Base-by-base conservation (phyloP, 1,140 invertebrate genomes). In the Rhopalosiphum maidis region DNA sequence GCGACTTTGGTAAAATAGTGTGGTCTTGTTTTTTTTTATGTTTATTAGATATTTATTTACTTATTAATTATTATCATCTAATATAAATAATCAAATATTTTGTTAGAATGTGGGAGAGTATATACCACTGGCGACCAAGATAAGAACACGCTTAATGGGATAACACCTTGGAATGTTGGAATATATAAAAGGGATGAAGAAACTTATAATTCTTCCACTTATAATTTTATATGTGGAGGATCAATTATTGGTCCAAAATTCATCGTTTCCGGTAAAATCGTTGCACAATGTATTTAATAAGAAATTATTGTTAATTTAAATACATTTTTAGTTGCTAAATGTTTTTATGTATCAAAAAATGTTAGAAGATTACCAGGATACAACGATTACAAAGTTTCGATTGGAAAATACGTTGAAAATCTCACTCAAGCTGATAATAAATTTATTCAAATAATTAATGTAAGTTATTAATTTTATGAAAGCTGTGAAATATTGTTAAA, bases 141-240 rank as follows among this genome's bases (percentile, higher is more conserved):
- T 9, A 30, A 25, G 23, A 15, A 86, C 11, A 4, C 85, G 1
- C 30, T 23, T 0, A 23, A 2, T 30, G 89, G 89, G 46, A 9
- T 35, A 43, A 55, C 89, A 4, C 89, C 89, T 4, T 90, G 89
- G 89, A 90, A 90, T 30, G 55, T 68, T 41, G 89, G 37, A 7
- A 55, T 90, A 30, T 90, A 90, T 43, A 1, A 25, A 43, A 5
- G 0, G 37, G 21, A 41, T 37, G 4, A 54, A 37, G 25, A 5
- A 43, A 9, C 46, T 11, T 30, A 54, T 6, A 8, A 43, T 37
- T 43, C 46, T 18, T 46, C 0, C 0, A 23, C 41, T 46, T 55
- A 54, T 23, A n/a, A 60, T 4, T 22, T 77, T 41, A 90, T 90
- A 60, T 90, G 89, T 55, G 89, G 85, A 46, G 85, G 85, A 46